Conservation (phyloP, 2,797 vertebrate species). For the Cynodonichthys magdalenae region DNA sequence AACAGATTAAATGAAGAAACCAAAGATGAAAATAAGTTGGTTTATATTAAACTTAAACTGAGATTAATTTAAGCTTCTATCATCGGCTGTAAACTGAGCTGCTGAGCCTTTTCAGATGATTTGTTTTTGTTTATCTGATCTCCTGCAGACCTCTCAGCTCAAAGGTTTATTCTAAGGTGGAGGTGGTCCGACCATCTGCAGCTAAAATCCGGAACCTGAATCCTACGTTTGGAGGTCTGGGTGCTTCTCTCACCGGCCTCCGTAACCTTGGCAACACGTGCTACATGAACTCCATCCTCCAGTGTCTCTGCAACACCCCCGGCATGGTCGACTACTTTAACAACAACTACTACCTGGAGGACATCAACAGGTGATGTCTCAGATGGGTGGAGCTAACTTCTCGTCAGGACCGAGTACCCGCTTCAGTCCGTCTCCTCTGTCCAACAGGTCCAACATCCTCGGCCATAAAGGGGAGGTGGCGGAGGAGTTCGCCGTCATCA, state of each 20-base stretch:
- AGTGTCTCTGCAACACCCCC: constrained; percentile 95
- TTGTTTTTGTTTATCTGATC: constrained; percentile 6
- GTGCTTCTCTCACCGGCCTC: constrained; percentile 93
- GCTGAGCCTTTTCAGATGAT: too few relatives aligned
- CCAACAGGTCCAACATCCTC: constrained; percentile 89
- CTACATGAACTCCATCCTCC: constrained; percentile 98
- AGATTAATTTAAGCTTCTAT: too few relatives aligned
- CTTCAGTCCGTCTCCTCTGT: background rate
- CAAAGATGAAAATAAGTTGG: too few relatives aligned
- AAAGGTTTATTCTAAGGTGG: constrained; percentile 86
- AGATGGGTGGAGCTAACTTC: background rate
- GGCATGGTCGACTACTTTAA: constrained; percentile 94
- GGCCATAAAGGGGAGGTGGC: constrained; percentile 98
- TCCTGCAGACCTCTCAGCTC: constrained; percentile 74
- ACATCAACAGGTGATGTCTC: constrained; percentile 91
- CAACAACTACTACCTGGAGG: constrained; percentile 89
- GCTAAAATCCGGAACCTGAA: constrained; percentile 96
- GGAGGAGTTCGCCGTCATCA: constrained; percentile 96
- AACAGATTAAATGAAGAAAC: too few relatives aligned
- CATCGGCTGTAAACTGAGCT: too few relatives aligned
- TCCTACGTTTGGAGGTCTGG: constrained; percentile 91
- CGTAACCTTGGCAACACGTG: constrained; percentile 98
- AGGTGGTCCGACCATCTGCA: constrained; percentile 91
- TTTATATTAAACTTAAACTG: too few relatives aligned
- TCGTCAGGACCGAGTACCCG: background rate